Conservation (phyloP, 1,140 invertebrate genomes). For the Papilio polytes region DNA sequence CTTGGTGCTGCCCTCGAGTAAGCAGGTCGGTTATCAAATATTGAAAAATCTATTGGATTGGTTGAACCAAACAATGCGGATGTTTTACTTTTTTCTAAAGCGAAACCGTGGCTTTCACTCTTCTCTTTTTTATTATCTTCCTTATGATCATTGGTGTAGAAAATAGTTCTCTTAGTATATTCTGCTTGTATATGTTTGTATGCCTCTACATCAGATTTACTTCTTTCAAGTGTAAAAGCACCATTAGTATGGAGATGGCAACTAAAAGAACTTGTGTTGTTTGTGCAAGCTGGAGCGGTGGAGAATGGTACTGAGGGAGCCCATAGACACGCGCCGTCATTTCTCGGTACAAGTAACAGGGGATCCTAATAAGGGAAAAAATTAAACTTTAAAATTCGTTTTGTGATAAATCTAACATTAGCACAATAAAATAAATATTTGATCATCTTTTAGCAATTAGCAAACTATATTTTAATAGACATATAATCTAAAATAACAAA, state of each 20-base stretch:
- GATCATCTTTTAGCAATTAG: too few species aligned
- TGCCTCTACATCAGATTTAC: constrained; percentile 77
- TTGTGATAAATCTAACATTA: neutral
- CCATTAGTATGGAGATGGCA: constrained; percentile 77
- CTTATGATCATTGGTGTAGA: constrained; percentile 63
- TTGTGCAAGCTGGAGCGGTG: constrained; percentile 67
- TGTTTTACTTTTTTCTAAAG: constrained; percentile 79
- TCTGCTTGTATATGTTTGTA: constrained; percentile 61
- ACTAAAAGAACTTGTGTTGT: constrained; percentile 71
- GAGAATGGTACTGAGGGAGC: constrained; percentile 76
- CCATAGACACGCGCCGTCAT: constrained; percentile 83
- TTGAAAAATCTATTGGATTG: constrained; percentile 71
- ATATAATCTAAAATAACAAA: too few species aligned
- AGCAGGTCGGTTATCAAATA: constrained; percentile 74
- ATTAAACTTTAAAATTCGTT: neutral
- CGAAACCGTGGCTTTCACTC: constrained; percentile 51
- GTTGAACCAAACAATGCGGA: constrained; percentile 66
- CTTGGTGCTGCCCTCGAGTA: constrained; percentile 77
- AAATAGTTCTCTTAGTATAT: constrained; percentile 62
- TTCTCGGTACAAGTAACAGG: constrained; percentile 86
- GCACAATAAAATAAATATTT: neutral
- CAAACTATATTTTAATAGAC: too few species aligned
- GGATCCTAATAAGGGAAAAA: constrained; percentile 79
- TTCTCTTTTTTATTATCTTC: constrained; percentile 46
- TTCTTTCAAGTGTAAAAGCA: constrained; percentile 75